These are phyloP conservation scores for Stenurella melanura DNA, from an alignment of 2,888 invertebrate genomes.

Conservation along the genomic window DNA sequence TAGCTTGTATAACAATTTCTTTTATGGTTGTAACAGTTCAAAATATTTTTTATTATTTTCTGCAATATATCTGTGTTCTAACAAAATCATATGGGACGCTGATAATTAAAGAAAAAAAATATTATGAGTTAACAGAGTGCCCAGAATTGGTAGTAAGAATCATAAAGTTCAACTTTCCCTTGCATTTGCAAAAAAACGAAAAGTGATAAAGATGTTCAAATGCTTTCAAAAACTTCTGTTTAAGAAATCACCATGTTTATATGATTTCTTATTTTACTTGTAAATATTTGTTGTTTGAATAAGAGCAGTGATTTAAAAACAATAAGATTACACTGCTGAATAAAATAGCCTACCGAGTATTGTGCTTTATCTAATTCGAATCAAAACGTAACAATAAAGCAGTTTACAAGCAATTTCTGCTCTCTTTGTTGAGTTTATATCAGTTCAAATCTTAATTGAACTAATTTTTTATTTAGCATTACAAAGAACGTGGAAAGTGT, in stretches of 20 bases:
- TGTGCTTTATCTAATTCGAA: slow-evolving; percentile 23
- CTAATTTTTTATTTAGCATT: slow-evolving; percentile 11
- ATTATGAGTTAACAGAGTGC: no score
- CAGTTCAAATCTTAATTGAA: slow-evolving; percentile 22
- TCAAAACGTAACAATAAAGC: slow-evolving; percentile 17
- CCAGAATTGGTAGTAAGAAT: no score
- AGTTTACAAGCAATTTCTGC: slow-evolving; percentile 13
- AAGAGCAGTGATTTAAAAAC: slow-evolving; percentile 23
- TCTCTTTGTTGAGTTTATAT: slow-evolving; percentile 21
- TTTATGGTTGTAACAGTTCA: no score
- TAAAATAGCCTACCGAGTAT: neutral
- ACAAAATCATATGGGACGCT: no score
- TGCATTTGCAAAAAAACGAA: no score
- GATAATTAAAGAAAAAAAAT: no score
- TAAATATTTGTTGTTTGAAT: slow-evolving; percentile 18
- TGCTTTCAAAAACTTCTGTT: no score
- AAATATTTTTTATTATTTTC: no score
- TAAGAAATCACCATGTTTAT: neutral
- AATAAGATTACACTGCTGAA: slow-evolving; percentile 4
- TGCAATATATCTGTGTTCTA: no score
- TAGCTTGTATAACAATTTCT: no score
- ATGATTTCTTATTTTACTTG: neutral
- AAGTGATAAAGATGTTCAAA: no score
- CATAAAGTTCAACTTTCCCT: no score
- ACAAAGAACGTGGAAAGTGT: slow-evolving; percentile 7